Base-by-base conservation (phyloP, 2,113 vertebrate species). In the Scomber colias region DNA sequence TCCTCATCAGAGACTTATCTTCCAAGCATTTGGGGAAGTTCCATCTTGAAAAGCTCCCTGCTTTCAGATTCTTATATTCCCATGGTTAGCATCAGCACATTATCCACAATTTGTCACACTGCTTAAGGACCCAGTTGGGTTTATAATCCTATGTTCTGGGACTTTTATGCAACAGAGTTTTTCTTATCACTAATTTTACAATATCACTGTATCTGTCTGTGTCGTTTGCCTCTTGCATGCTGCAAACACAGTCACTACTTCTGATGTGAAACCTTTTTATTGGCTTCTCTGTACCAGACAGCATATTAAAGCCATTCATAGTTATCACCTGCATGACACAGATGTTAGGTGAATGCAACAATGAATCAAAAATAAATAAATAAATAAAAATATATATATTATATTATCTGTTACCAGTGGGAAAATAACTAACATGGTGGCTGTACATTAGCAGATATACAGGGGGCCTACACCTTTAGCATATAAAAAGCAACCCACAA, bases 1-100 rank as follows among this genome's bases (percentile, higher is more conserved):
- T 88, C 83, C 77, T 83, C 89, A 84, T 90, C 84, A 90, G 84
- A 85, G 80, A 71, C 82, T 85, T 74, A 45, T 90, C 79, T 90
- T 77, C 76, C 46, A 66, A 78, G 75, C 68, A 71, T 77, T 80
- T 79, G 71, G n/a, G 73, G 46, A 73, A 75, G 55, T 67, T 72
- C 31, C 74, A 65, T 81, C 79, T 80, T 70, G 5, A 77, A 79
- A 75, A 66, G 30, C 85, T 83, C 57, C 63, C 66, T 71, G 53
- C 73, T 82, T 75, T 81, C 78, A 62, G 45, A 82, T 84, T 81
- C 48, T 61, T 48, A 67, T 66, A 70, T 79, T 77, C 62, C 44
- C 53, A 66, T 63, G 55, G 66, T 83, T 40, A 71, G 61, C 75
- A 74, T 49, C 49, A 65, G 60, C 61, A 79, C 31, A 24, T 86